These are phyloP conservation scores for Gibbula magus DNA, from an alignment of 2,888 invertebrate genomes.

Conservation along the genomic window DNA sequence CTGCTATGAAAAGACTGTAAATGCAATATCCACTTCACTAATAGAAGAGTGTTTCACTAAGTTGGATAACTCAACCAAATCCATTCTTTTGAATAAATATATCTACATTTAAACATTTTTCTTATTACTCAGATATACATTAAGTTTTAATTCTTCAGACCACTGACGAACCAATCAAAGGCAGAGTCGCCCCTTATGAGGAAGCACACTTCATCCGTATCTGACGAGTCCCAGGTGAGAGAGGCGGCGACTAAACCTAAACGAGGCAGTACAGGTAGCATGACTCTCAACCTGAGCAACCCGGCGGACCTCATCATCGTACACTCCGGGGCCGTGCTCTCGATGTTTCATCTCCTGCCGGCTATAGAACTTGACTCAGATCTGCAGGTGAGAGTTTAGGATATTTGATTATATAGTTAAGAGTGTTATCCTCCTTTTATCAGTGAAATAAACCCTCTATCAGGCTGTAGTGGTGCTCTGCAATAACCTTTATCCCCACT, in stretches of 20 bases:
- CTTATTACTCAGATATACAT: too few species aligned
- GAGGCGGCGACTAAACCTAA: conserved; percentile 54
- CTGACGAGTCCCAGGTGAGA: conserved; percentile 36
- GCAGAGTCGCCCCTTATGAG: conserved; percentile 59
- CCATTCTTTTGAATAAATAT: too few species aligned
- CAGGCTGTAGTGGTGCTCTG: too few species aligned
- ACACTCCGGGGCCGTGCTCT: conserved; percentile 91
- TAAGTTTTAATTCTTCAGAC: conserved; percentile 42
- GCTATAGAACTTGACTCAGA: conserved; percentile 55
- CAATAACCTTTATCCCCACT: too few species aligned
- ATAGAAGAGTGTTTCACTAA: too few species aligned
- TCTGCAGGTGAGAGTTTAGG: not conserved
- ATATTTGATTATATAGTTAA: too few species aligned
- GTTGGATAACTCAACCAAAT: too few species aligned
- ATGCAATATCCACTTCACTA: too few species aligned
- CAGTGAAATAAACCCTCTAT: too few species aligned
- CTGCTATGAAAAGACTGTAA: too few species aligned
- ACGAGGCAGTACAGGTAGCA: conserved; percentile 71
- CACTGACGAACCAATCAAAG: conserved; percentile 40
- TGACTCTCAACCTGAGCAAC: conserved; percentile 58
- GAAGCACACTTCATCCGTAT: conserved; percentile 53
- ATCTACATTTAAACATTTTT: too few species aligned
- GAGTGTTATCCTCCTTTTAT: too few species aligned
- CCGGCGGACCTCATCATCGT: conserved; percentile 89
- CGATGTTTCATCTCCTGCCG: conserved; percentile 90